phyloP scores from a whole-genome alignment of 1,140 invertebrate species.

The Bombus sibiricus region DNA sequence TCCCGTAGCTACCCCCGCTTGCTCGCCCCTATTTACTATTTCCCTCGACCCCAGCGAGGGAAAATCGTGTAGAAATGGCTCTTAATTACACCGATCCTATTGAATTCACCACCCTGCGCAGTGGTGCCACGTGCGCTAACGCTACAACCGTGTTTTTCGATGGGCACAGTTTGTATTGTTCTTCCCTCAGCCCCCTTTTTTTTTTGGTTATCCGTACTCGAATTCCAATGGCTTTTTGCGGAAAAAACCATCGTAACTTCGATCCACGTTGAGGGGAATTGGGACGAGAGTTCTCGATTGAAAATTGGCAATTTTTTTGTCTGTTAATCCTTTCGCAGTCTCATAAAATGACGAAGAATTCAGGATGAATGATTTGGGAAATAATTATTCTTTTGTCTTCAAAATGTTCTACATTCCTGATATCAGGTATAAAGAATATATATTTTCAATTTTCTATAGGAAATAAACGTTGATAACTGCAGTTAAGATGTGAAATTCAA shows the following conservation, averaged over 20 bases:
- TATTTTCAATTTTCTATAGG: not conserved
- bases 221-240: not conserved
- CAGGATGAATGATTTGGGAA: not conserved
- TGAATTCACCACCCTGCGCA: constrained; percentile 75
- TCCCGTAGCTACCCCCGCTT: constrained; percentile 41
- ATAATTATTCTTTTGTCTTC: not conserved
- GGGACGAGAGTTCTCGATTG: not conserved
- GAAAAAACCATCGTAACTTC: not conserved
- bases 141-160: constrained; percentile 72
- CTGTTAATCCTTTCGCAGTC: too few species aligned
- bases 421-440: not conserved
- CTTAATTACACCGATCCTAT: constrained; percentile 83
- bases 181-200: not conserved
- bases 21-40: constrained; percentile 77
- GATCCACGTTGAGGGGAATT: not conserved
- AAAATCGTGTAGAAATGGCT: constrained; percentile 82
- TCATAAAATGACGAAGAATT: not conserved
- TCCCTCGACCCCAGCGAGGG: constrained; percentile 66
- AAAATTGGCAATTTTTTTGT: not conserved
- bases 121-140: constrained; percentile 72
- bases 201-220: not conserved
- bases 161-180: constrained; percentile 25
- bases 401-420: not conserved
- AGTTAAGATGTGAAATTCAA: too few species aligned
- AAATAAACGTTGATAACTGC: too few species aligned